Base-by-base conservation (phyloP, 2,888 invertebrate species). In the Lithophane semibrunnea region DNA sequence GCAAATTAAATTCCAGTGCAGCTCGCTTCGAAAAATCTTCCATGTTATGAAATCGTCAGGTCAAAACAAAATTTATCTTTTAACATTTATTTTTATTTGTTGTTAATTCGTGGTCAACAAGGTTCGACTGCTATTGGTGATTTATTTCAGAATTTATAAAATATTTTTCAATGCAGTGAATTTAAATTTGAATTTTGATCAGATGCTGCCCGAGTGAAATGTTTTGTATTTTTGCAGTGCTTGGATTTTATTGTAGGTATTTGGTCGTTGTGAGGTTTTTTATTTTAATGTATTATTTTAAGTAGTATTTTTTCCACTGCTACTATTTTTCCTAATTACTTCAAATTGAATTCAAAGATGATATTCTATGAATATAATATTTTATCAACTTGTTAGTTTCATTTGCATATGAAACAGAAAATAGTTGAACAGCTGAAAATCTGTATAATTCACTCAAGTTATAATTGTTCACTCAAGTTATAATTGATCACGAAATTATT, bases 1-100 rank as follows among this genome's bases (percentile, higher is more conserved):
- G 86, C 90, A 94, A 94, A 94, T 94, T 94, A 92, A 91, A 94
- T 94, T 94, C 91, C 90, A 81, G 86, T 92, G 91, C 91, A 92
- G 86, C 88, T 81, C 85, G 90, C 90, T 91, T 90, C 85, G 77
- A 74, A 84, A 90, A 91, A 91, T 91, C 88, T 88, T 73, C 61
- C 85, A 86, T 88, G 88, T 89, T 91, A 90, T 91, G 89, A 91
- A 90, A 88, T 91, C 87, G 72, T 71, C 68, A 77, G 76, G 74
- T 66, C 29, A 60, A 74, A 82, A 80, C 37, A 73, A 73, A 79
- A 79, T 83, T 64, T 75, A 80, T 77, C 66, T 77, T 73, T 54
- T 56, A 56, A 66, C 44, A 37, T 80, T 75, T 66, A 58, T 86
- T 78, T 77, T 77, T 79, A 74, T 85, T 77, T 63, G 12, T 49